Base-by-base conservation (phyloP, 2,888 invertebrate species). In the Leucozona laternaria region DNA sequence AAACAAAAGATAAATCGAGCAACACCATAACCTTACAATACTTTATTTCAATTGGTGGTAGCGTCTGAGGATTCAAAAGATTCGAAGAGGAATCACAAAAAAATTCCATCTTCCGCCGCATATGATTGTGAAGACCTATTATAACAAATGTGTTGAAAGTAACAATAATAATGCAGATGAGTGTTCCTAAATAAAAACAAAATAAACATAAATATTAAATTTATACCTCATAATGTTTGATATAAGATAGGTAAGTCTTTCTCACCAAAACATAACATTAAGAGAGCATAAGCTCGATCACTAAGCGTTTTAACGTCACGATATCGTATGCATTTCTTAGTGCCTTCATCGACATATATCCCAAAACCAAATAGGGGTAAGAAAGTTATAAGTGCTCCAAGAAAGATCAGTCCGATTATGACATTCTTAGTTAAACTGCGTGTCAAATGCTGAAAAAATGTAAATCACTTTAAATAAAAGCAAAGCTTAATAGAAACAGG, bases 1-100 rank as follows among this genome's bases (percentile, higher is more conserved):
- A 93, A 90, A 97, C 95, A 91, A 97, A 97, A 31, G 96, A 95
- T 88, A 97, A 94, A 88, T 97, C 97, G 55, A 97, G 94, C 66
- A 96, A 94, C 2, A 96, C 96, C 97, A 97, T 97, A 62, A 97
- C 94, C 89, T 96, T 94, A 88, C 97, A 97, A 92, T 97, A 97
- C 83, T 97, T 96, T 68, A 97, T 94, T 92, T 97, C 97, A 91
- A 97, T 11, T 11, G 3, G 4, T 11, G 20, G 11, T 11, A 11
- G 10, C 10, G 48, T 48, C 3, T 2, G 0, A 2, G 4, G 17
- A 48, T 20, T 10, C 4, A 48, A 1, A 10, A 48, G 8, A 48
- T 48, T 20, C 97, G 25, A 90, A 78, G 91, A 90, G 37, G 90
- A 91, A 22, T 91, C 88, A 0, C 91, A 90, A 5, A 90, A 31